phyloP scores from a whole-genome alignment of 2,797 vertebrate genomes.

The Parauchenoglanis ngamensis region DNA sequence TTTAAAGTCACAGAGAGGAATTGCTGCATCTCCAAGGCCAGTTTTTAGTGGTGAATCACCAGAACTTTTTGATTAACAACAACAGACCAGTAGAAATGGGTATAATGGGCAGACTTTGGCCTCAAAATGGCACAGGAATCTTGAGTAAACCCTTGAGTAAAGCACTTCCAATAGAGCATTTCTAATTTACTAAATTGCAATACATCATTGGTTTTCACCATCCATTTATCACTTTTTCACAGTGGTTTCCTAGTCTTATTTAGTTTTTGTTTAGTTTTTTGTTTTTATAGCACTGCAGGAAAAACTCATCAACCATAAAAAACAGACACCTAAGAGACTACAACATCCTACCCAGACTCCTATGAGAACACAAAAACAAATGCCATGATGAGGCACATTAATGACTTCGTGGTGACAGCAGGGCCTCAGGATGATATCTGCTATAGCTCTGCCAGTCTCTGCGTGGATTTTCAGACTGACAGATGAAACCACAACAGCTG shows the following conservation, averaged over 20 bases:
- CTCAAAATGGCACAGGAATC: background rate
- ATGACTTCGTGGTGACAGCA: slow-evolving; percentile 41
- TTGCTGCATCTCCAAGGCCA: background rate
- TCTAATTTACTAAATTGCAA: background rate
- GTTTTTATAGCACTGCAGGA: background rate
- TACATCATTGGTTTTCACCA: background rate
- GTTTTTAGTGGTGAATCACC: background rate
- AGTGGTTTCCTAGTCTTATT: background rate
- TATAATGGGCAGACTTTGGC: background rate
- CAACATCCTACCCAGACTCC: background rate
- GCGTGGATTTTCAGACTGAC: slow-evolving; percentile 22
- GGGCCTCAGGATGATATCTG: slow-evolving; percentile 28
- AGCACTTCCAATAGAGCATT: background rate
- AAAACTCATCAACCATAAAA: background rate
- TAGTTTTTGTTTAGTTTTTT: background rate
- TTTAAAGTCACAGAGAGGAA: background rate
- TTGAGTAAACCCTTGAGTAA: background rate
- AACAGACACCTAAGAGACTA: slow-evolving; percentile 6
- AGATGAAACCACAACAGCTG: slow-evolving; percentile 1
- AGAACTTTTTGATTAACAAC: background rate
- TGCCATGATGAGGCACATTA: background rate
- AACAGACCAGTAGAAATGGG: background rate
- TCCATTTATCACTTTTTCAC: background rate
- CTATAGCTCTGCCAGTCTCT: slow-evolving; percentile 10
- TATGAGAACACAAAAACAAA: background rate